These are phyloP conservation scores for Electrona antarctica DNA, from an alignment of 2,113 vertebrate species.

Conservation along the genomic window DNA sequence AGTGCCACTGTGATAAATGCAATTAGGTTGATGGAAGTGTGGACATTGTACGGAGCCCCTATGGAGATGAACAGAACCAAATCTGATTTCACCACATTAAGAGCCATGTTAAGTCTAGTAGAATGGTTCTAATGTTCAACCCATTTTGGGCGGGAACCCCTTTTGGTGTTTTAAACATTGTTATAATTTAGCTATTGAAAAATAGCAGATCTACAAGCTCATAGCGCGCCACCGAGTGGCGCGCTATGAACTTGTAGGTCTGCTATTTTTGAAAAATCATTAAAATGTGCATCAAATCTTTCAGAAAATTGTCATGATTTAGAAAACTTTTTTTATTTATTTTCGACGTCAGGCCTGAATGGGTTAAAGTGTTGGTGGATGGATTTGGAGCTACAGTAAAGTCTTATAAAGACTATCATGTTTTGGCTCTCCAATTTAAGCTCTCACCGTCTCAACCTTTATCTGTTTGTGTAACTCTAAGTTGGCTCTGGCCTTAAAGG, in stretches of 20 bases:
- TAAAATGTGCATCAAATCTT: too few relatives aligned
- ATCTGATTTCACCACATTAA: conserved; percentile 34
- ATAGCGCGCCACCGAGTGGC: too few relatives aligned
- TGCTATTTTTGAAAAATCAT: too few relatives aligned
- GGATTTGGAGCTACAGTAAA: not conserved
- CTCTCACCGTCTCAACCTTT: conserved; percentile 4
- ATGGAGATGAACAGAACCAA: not conserved
- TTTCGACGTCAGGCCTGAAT: too few relatives aligned
- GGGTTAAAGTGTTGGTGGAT: not conserved
- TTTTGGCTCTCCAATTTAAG: not conserved
- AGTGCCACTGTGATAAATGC: conserved; percentile 16
- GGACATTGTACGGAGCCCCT: conserved; percentile 24
- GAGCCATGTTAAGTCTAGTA: conserved; percentile 15
- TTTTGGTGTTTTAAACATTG: too few relatives aligned
- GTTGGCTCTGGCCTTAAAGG: too few relatives aligned
- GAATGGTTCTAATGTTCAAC: conserved; percentile 13
- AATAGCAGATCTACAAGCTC: too few relatives aligned
- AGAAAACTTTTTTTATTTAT: too few relatives aligned
- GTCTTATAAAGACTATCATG: not conserved
- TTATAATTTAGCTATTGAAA: too few relatives aligned
- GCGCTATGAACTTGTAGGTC: too few relatives aligned
- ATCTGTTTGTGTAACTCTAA: not conserved
- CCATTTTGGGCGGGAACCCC: too few relatives aligned
- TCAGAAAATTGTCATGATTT: too few relatives aligned
- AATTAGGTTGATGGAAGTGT: conserved; percentile 21